Conservation (phyloP, 2,888 invertebrate species). For the Xestia sexstrigata region DNA sequence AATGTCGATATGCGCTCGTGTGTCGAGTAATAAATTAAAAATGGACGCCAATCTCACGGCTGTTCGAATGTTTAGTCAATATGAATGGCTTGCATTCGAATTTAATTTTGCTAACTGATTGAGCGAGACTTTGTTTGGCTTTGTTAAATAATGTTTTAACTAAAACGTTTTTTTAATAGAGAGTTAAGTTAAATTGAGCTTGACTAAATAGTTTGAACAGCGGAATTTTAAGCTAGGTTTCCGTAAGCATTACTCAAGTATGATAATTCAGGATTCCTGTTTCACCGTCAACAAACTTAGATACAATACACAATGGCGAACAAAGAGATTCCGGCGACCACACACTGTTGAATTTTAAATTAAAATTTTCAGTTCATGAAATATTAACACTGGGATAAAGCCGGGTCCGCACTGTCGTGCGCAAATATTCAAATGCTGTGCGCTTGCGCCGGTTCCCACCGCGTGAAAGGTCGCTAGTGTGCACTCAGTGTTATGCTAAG, state of each 20-base stretch:
- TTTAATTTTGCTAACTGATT: conserved; percentile 62
- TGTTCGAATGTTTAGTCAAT: conserved; percentile 67
- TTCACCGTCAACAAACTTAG: conserved; percentile 40
- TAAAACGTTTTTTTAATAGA: conserved; percentile 12
- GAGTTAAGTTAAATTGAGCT: neutral
- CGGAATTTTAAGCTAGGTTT: neutral
- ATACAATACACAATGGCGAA: conserved; percentile 53
- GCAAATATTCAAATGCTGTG: conserved; percentile 81
- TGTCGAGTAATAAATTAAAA: conserved; percentile 75
- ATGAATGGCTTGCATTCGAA: conserved; percentile 64
- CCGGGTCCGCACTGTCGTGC: conserved; percentile 73
- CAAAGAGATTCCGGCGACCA: conserved; percentile 63
- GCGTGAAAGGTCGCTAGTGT: conserved; percentile 80
- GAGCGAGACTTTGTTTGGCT: conserved; percentile 46
- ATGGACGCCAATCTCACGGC: conserved; percentile 74
- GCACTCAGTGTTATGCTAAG: conserved; percentile 82
- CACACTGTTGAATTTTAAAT: conserved; percentile 79
- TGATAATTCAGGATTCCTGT: conserved; percentile 32
- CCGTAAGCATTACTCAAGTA: conserved; percentile 39
- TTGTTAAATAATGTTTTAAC: conserved; percentile 21
- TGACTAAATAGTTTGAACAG: neutral
- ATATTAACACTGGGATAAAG: conserved; percentile 83
- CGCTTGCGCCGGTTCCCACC: conserved; percentile 77
- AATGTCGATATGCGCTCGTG: conserved; percentile 67
- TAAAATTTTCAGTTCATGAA: conserved; percentile 84